phyloP scores from a whole-genome alignment of 2,113 vertebrate species.

The Tyrannus savana region DNA sequence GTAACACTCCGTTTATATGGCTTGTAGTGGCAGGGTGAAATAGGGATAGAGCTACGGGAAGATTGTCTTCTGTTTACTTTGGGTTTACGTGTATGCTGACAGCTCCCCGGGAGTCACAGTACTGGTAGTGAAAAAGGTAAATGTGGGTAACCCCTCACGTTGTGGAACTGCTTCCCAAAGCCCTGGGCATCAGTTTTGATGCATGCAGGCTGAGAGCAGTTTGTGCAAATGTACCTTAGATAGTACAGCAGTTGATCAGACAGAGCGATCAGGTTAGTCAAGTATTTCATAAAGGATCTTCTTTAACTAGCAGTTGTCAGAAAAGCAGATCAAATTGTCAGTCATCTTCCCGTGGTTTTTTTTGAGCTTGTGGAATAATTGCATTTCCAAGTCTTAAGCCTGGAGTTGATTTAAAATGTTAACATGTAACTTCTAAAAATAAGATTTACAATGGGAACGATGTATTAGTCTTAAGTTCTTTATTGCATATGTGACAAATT shows the following conservation, averaged over 20 bases:
- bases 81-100: background rate
- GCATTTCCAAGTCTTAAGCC: constrained; percentile 27
- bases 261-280: background rate
- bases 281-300: background rate
- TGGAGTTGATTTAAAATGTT: constrained; percentile 59
- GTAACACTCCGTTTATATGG: background rate
- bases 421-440: constrained; percentile 50
- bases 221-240: background rate
- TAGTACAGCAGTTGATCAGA: background rate
- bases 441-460: constrained; percentile 42
- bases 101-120: background rate
- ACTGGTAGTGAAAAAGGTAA: background rate
- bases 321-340: background rate
- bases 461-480: constrained; percentile 34
- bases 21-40: background rate
- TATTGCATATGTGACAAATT: constrained; percentile 41
- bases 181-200: background rate
- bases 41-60: background rate
- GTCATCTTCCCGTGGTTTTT: background rate
- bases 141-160: background rate
- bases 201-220: background rate
- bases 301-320: background rate
- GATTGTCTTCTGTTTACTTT: background rate
- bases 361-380: background rate
- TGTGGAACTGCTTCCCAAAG: background rate